These are phyloP conservation scores for Trissoscelio sp. DNA, from an alignment of 2,888 invertebrate species.

Conservation along the genomic window DNA sequence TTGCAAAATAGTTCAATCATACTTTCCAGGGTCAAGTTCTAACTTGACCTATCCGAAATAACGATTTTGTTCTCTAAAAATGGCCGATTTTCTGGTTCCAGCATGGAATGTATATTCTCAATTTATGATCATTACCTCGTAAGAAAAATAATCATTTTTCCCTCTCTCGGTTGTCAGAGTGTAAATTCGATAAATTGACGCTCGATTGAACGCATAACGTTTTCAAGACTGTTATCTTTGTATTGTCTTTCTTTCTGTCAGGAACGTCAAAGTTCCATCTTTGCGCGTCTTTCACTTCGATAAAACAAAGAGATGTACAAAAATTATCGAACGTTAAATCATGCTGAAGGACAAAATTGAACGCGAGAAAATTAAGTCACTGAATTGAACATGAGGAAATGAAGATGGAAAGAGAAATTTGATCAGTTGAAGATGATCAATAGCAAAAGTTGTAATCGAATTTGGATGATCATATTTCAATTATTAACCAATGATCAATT, in stretches of 20 bases:
- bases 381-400: neutral
- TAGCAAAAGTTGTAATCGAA: too few species aligned
- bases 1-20: too few species aligned
- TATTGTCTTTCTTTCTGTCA: slow-evolving; percentile 2
- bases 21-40: neutral
- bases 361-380: too few species aligned
- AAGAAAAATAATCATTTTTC: neutral
- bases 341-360: neutral
- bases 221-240: neutral
- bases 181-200: slow-evolving; percentile 4
- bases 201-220: neutral
- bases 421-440: too few species aligned
- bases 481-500: too few species aligned
- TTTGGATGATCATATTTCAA: too few species aligned
- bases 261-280: neutral
- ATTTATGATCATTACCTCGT: neutral
- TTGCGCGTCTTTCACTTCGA: neutral
- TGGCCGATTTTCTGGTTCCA: neutral
- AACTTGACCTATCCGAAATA: slow-evolving; percentile 18
- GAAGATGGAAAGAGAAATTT: neutral
- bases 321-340: neutral
- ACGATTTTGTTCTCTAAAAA: neutral
- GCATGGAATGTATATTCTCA: neutral
- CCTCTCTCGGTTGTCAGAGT: neutral
- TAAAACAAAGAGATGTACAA: slow-evolving; percentile 1